These are phyloP conservation scores for Calliopum simillimum DNA, from an alignment of 2,888 invertebrate species.

Conservation along the genomic window DNA sequence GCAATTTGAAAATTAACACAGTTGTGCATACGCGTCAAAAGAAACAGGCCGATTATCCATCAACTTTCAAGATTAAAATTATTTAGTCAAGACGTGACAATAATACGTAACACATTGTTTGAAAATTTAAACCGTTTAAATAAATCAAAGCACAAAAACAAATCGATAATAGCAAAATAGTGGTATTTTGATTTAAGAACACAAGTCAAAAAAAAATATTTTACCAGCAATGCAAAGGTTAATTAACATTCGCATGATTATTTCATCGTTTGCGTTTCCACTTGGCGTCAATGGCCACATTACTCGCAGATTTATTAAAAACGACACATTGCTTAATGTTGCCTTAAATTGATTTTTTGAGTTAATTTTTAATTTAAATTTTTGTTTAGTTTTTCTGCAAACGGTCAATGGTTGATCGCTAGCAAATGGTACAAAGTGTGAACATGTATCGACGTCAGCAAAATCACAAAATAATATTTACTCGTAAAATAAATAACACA, in stretches of 20 bases:
- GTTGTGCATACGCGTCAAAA: no score
- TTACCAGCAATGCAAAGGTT: not conserved
- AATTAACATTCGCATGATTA: not conserved
- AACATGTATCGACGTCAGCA: not conserved
- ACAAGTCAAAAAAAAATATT: not conserved
- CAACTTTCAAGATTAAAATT: no score
- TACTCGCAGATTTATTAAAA: slow-evolving; percentile 10
- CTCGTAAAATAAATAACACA: slow-evolving; percentile 1
- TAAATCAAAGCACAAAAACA: not conserved
- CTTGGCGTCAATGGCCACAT: slow-evolving; percentile 19
- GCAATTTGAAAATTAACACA: no score
- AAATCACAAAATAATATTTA: slow-evolving; percentile 1
- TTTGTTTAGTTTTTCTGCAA: not conserved
- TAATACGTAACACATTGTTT: no score
- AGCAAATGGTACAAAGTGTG: slow-evolving; percentile 24
- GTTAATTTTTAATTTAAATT: not conserved
- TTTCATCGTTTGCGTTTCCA: not conserved
- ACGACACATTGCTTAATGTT: not conserved
- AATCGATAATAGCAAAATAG: not conserved
- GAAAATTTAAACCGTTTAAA: no score
- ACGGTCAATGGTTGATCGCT: not conserved
- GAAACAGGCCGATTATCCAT: no score
- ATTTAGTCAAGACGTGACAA: no score
- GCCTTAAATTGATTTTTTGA: not conserved
- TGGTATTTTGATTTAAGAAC: not conserved